Evolutionary conservation across 2,113 vertebrate species (phyloP).

Genomic region (Pungitius pungitius): DNA sequence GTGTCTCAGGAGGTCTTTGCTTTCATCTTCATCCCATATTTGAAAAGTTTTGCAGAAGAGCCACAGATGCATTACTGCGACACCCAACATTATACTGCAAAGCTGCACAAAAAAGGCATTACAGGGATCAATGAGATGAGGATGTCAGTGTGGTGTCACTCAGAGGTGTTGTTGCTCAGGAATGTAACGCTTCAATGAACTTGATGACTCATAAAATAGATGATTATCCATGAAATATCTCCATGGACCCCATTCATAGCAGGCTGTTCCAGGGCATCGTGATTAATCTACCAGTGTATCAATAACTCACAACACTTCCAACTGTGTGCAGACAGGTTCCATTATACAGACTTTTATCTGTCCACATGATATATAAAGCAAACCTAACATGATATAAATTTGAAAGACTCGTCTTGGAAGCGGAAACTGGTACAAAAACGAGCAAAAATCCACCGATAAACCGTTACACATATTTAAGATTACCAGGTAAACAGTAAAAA

Average conservation of each 20-base stretch:
- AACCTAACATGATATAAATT: conserved; percentile 7
- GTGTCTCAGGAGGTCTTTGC: conserved; percentile 35
- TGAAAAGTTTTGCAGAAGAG: no score
- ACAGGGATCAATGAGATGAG: not conserved
- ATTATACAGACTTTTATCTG: conserved; percentile 20
- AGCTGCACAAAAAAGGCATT: conserved; percentile 13
- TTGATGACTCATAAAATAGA: conserved; percentile 52
- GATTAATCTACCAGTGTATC: conserved; percentile 49
- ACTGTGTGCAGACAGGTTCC: conserved; percentile 3
- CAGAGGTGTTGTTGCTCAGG: conserved; percentile 22
- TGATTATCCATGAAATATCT: conserved; percentile 56
- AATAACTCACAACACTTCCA: conserved; percentile 51
- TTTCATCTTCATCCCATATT: no score
- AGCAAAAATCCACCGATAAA: no score
- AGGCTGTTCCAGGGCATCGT: conserved; percentile 26
- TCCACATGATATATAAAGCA: conserved; percentile 25
- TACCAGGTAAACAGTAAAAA: no score
- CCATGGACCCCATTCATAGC: conserved; percentile 26
- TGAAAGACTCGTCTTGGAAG: not conserved
- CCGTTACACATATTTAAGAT: no score
- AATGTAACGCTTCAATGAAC: conserved; percentile 27
- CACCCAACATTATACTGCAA: no score
- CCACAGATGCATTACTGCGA: no score
- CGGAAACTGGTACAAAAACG: no score
- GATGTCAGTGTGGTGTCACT: conserved; percentile 14